A percentile compares a stretch with the other conserved stretches of the same genome.
Evolutionary conservation across 2,888 invertebrate genomes (phyloP).

Genomic region (Octonoba sinensis): DNA sequence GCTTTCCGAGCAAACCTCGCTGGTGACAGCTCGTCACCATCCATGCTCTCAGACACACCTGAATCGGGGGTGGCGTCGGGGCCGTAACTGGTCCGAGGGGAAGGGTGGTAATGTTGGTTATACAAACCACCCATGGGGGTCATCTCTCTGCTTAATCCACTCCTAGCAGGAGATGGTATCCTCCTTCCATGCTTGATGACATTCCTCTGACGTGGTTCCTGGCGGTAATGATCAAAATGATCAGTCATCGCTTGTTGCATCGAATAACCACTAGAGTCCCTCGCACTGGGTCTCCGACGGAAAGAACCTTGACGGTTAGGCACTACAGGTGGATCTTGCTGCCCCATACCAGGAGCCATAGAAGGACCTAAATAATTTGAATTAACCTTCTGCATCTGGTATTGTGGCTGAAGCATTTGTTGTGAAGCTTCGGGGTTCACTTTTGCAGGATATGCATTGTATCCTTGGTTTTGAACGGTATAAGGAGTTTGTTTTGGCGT

Average conservation of each 20-base stretch:
- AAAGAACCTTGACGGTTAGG: slow-evolving; percentile 58
- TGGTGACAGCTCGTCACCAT: slow-evolving; percentile 66
- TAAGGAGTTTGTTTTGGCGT: slow-evolving; percentile 23
- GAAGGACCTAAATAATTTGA: slow-evolving; percentile 41
- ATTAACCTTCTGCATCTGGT: slow-evolving; percentile 30
- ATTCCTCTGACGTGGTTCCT: slow-evolving; percentile 32
- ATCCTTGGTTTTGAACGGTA: slow-evolving; percentile 38
- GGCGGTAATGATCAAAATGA: slow-evolving; percentile 90
- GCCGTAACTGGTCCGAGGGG: slow-evolving; percentile 54
- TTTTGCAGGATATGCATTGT: slow-evolving; percentile 21
- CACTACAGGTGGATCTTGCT: slow-evolving; percentile 46
- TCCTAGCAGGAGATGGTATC: slow-evolving; percentile 49
- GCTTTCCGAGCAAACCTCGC: slow-evolving; percentile 62
- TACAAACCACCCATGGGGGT: slow-evolving; percentile 8
- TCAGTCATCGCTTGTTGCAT: slow-evolving; percentile 79
- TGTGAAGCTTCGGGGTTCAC: slow-evolving; percentile 9
- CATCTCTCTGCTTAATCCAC: slow-evolving; percentile 16
- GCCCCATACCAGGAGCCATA: slow-evolving; percentile 1
- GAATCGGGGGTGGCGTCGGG: slow-evolving; percentile 69
- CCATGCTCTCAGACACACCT: slow-evolving; percentile 68
- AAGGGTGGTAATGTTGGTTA: slow-evolving; percentile 10
- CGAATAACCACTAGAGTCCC: slow-evolving; percentile 65
- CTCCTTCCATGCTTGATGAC: slow-evolving; percentile 53
- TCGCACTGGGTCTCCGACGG: slow-evolving; percentile 38
- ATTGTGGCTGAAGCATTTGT: slow-evolving; percentile 32